Base-by-base conservation (phyloP, 1,140 invertebrate genomes). In the Trichogramma pretiosum region DNA sequence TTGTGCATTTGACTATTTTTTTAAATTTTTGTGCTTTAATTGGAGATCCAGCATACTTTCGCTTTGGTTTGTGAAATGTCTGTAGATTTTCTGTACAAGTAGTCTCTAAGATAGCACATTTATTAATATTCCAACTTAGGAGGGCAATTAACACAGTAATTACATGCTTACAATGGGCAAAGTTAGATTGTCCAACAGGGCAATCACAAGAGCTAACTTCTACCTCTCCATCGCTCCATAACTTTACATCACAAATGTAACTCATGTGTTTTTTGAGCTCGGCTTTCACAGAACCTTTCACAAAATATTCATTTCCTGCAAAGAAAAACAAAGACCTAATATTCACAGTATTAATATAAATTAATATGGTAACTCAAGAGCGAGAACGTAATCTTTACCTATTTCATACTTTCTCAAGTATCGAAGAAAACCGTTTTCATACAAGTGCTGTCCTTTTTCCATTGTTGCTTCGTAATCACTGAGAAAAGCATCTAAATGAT, bases 131-230 rank as follows among this genome's bases (percentile, higher is more conserved):
- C 3, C 22, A 9, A 39, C 11, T 5, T 28, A 5, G 5, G 11
- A 28, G 5, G 5, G 24, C 24, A 7, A 28, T 11, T 28, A 28
- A 28, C 11, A 4, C 37, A 23, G 24, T 9, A 4, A 11, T 17
- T 4, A 39, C 37, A 39, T 39, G 37, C 14, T 39, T 39, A 18
- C 37, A 39, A 23, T 39, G 37, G n/a, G 37, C 37, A 23, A 9
- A n/a, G 10, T 13, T 23, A 9, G 19, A 8, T 7, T 23, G 19
- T n/a, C 37, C 37, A 23, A 14, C 37, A 39, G 37, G 5, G n/a
- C 37, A 39, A 14, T 39, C 37, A 39, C 22, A 39, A 13, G 5
- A 23, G 21, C 37, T 23, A 5, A 9, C 37, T 23, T 24, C 8
- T 3, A 39, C 24, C 16, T 39, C 37, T 17, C 19, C 37, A 23